Evolutionary conservation across 2,888 invertebrate species (phyloP), one percentile per base, ranked within the genome.

Genomic region (Monoplex corrugatus): DNA sequence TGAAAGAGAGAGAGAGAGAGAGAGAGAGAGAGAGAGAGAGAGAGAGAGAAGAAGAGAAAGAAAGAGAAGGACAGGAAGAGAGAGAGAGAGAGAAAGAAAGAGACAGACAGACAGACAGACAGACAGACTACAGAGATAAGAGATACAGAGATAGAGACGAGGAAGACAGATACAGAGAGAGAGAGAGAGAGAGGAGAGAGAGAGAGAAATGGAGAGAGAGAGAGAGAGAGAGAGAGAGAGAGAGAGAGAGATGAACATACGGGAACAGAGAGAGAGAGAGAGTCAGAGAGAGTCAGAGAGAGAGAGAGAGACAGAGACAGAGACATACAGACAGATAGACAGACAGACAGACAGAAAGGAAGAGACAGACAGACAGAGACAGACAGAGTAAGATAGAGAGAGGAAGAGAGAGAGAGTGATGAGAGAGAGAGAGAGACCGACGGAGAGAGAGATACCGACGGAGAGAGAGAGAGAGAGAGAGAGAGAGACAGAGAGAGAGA

Each of bases 21-120:
- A 63, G 63, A 63, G 63, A 63, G 63, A 63, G 63, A 63, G 63
- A 63, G 63, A 63, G 63, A 63, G 63, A 63, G 63, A 63, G 63
- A 63, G 63, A 63, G 63, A 63, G 8, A 16, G 23, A 63, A 28
- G 3, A 3, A 16, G 23, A 63, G 23, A 63, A 3, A 8, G 3
- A 16, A 3, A 8, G 23, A 63, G 13, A 16, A 3, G 23, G 23
- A 63, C 13, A 16, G 63, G 28, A 3, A 63, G 8, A 63, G 63
- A 16, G 63, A 63, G 13, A 63, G 63, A 63, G 63, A 63, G 63
- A 63, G 13, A 63, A 28, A 63, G 13, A 63, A 23, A 63, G 63
- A 63, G 50, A 16, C 23, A 8, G 63, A 63, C 3, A 23, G 63
- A 63, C 23, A 63, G 63, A 63, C 3, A 63, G 3, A 63, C 23